phyloP scores from a whole-genome alignment of 1,140 invertebrate genomes.

The Fopius arisanus region DNA sequence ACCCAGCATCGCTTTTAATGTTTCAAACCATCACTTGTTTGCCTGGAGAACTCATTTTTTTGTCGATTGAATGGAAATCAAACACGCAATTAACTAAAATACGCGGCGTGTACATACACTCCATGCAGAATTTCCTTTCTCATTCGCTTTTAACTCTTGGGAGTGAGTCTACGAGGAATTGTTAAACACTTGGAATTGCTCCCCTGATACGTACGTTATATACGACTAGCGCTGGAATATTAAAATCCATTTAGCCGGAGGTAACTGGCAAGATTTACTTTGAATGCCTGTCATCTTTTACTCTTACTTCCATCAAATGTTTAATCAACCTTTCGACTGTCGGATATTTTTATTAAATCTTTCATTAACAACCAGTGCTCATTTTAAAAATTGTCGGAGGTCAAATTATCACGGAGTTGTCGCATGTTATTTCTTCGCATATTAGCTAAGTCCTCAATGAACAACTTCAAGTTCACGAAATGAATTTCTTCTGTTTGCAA shows the following conservation, averaged over 20 bases:
- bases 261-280: background rate
- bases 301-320: background rate
- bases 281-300: background rate
- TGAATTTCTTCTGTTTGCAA: too few species aligned
- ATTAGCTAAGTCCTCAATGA: too few species aligned
- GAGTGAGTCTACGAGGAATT: background rate
- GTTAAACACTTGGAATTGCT: background rate
- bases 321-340: background rate
- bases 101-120: background rate
- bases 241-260: background rate
- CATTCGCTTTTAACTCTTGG: background rate
- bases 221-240: background rate
- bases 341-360: background rate
- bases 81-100: background rate
- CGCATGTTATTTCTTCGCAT: too few species aligned
- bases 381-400: too few species aligned
- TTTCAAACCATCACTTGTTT: background rate
- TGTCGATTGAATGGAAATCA: background rate
- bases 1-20: background rate
- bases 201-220: background rate
- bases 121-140: background rate
- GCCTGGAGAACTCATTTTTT: too few species aligned
- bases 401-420: too few species aligned
- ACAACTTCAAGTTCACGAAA: too few species aligned
- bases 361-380: too few species aligned